These are phyloP conservation scores for Sycophaga agraensis DNA, from an alignment of 1,140 invertebrate genomes.

Conservation along the genomic window DNA sequence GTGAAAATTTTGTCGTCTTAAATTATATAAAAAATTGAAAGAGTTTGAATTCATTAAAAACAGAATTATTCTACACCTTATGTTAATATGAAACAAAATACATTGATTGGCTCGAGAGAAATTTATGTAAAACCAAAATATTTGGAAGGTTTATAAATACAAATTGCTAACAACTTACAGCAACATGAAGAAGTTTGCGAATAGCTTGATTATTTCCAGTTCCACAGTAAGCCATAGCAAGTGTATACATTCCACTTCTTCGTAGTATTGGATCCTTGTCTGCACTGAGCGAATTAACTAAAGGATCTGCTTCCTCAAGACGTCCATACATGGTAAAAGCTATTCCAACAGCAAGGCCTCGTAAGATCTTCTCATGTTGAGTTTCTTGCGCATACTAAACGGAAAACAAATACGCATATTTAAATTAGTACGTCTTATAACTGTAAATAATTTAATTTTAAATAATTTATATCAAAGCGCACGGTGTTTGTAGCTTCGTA, in stretches of 20 bases:
- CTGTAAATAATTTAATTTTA: too few species aligned
- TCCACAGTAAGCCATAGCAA: conserved; percentile 98
- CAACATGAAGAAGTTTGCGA: conserved; percentile 90
- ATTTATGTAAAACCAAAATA: too few species aligned
- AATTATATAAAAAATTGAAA: not conserved
- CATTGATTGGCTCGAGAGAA: too few species aligned
- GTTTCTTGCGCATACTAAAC: conserved; percentile 81
- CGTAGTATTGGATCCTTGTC: conserved; percentile 87
- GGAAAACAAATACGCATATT: not conserved
- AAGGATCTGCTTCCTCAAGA: conserved; percentile 91
- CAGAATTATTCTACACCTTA: too few species aligned
- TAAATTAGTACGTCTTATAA: not conserved
- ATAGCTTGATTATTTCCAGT: conserved; percentile 97
- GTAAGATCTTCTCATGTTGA: conserved; percentile 97
- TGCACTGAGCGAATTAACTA: conserved; percentile 84
- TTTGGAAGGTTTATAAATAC: too few species aligned
- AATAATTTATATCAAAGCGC: too few species aligned
- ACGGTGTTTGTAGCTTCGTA: too few species aligned
- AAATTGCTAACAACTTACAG: conserved; percentile 72
- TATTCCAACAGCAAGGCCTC: conserved; percentile 94
- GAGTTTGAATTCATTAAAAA: not conserved
- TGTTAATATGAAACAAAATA: too few species aligned
- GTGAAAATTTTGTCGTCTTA: too few species aligned
- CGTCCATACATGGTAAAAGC: conserved; percentile 96
- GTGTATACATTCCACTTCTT: conserved; percentile 94